Evolutionary conservation across 2,113 vertebrate genomes (phyloP), one percentile per base, ranked within the genome.

Genomic region (Tragelaphus buxtoni): DNA sequence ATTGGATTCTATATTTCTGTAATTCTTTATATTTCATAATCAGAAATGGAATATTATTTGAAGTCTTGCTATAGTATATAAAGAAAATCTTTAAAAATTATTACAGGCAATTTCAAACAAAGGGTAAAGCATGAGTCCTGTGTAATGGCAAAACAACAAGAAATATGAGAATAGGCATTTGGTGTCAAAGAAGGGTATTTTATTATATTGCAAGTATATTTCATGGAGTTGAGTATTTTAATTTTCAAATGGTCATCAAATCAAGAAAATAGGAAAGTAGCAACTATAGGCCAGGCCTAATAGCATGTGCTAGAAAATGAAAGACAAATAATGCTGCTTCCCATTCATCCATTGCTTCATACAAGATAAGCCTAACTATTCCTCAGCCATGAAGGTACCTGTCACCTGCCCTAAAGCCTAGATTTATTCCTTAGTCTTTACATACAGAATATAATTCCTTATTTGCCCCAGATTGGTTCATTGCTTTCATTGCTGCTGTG

Each of bases 11-110:
- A 47, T 63, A 61, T 94, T 89, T 82, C 53, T 92, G 86, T 92
- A 69, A 88, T 90, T 90, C 35, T 77, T 96, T 87, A 88, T n/a
- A 88, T 97, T 61, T 96, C 96, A 26, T 51, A 91, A 61, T 26
- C 65, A 94, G 87, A 94, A 96, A 82, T 13, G 11, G 42, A 77
- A n/a, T 93, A 96, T 93, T 77, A 83, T 81, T 90, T 90, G 51
- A 97, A 97, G 35, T 0, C 26, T 9, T 96, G 24, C 12, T 94
- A 8, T 88, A 56, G 60, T 81, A 91, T 86, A 58, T 65, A 26
- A 76, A 87, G 81, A 93, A 80, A 76, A 32, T 60, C 9, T 97
- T 91, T n/a, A 26, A 51, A 96, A 94, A 86, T 81, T 93, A 84
- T 90, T 69, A 39, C 7, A n/a, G 12, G 11, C 18, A 80, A 60